Evolutionary conservation across 2,113 vertebrate species (phyloP).

Genomic region (Cyphomyrus discorhynchus): DNA sequence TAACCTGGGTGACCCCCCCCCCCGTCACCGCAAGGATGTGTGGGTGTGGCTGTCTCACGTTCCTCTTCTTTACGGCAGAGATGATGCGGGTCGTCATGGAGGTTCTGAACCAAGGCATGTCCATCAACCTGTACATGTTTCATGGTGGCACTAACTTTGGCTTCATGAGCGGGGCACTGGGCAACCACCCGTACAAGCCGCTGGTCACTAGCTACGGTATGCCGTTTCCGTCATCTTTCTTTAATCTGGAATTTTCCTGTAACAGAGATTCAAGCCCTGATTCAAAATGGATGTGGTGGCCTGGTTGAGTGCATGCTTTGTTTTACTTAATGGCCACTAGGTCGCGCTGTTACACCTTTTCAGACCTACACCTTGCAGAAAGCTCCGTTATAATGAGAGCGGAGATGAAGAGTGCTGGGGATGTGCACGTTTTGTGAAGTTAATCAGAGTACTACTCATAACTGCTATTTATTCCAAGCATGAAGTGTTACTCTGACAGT

Average conservation of each 20-base stretch:
- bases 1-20: neutral
- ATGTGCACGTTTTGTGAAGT: neutral
- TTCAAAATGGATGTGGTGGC: neutral
- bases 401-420: neutral
- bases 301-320: neutral
- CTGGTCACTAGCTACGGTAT: constrained; percentile 84
- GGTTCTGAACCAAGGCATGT: constrained; percentile 69
- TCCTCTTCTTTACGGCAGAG: constrained; percentile 53
- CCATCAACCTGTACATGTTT: constrained; percentile 93
- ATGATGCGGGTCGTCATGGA: constrained; percentile 68
- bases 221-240: constrained; percentile 24
- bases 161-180: constrained; percentile 79
- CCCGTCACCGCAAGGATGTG: neutral
- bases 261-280: neutral
- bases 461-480: constrained; percentile 4
- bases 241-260: neutral
- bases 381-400: neutral
- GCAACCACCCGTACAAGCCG: constrained; percentile 71
- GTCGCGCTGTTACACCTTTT: neutral
- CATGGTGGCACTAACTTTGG: constrained; percentile 92
- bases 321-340: neutral
- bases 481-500: neutral
- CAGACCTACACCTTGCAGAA: too few species aligned
- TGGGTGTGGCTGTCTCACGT: neutral
- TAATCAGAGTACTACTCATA: neutral